A percentile compares a stretch with the other conserved stretches of the same genome.
phyloP scores from a whole-genome alignment of 2,888 invertebrate genomes.

The Agonum fuliginosum region DNA sequence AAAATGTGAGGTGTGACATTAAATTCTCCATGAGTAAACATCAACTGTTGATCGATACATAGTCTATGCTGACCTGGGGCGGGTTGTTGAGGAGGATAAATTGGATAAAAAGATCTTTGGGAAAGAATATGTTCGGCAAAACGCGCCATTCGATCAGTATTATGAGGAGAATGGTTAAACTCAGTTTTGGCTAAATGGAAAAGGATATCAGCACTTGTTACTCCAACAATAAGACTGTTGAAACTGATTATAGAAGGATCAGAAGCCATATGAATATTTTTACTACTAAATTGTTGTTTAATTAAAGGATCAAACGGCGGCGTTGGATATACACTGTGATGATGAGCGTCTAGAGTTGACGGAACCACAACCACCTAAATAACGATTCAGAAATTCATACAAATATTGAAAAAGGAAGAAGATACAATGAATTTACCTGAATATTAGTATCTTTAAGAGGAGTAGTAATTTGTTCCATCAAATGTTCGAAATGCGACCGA shows the following conservation, averaged over 20 bases:
- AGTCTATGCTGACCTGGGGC: constrained; percentile 72
- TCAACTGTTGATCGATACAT: constrained; percentile 82
- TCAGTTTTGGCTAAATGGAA: constrained; percentile 79
- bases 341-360: constrained; percentile 85
- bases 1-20: constrained; percentile 86
- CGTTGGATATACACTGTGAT: constrained; percentile 88
- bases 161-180: constrained; percentile 70
- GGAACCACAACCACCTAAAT: constrained; percentile 82
- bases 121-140: constrained; percentile 83
- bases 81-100: constrained; percentile 80
- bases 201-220: constrained; percentile 88
- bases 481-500: constrained; percentile 83
- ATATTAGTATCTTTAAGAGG: constrained; percentile 74
- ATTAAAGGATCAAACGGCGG: constrained; percentile 80
- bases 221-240: constrained; percentile 84
- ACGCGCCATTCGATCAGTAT: constrained; percentile 83
- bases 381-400: constrained; percentile 1
- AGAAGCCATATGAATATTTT: constrained; percentile 81
- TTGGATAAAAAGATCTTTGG: constrained; percentile 88
- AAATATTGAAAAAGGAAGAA: too few relatives aligned
- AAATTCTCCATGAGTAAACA: constrained; percentile 83
- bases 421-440: constrained; percentile 64
- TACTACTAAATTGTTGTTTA: constrained; percentile 71
- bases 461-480: constrained; percentile 80
- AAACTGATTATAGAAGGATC: constrained; percentile 89